Base-by-base conservation (phyloP, 2,797 vertebrate genomes). In the Otus scops region DNA sequence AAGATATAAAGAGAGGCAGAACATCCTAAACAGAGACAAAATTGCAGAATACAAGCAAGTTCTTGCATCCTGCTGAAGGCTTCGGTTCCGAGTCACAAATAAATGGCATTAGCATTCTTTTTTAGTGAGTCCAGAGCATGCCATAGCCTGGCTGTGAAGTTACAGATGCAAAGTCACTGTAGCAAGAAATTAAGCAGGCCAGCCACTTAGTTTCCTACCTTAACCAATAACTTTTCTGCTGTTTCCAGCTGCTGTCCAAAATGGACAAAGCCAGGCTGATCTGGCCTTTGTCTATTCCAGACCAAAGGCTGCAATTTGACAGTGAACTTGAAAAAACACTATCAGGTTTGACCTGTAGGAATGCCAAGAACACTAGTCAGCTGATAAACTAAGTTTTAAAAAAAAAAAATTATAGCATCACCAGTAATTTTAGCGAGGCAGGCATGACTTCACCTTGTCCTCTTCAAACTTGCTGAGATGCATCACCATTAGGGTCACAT, bases 241-340 rank as follows among this genome's bases (percentile, higher is more conserved):
- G 18, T 43, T 91, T 64, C 74, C 63, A 95, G 63, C 63, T 89
- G 67, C 63, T 76, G 51, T 43, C n/a, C 38, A 63, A 73, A 80
- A 80, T 1, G 3, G 43, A 88, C 39, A 78, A 73, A 74, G 32
- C 15, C 60, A 89, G n/a, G n/a, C 15, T 65, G 24, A 85, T 28
- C 45, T 68, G 23, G 23, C 22, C 67, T 85, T 78, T 65, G 11
- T 11, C 47, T 76, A 5, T 54, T 73, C 45, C 50, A 91, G 53
- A 70, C 4, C 3, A 90, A 80, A 50, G 28, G 11, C 56, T 78
- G 30, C 36, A 82, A 54, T 63, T 85, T 70, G 39, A 67, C 32
- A 79, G 27, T 28, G 30, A 91, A 63, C 28, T 30, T 11, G n/a
- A 38, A 60, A 81, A 78, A 68, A 26, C 7, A n/a, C 13, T n/a